Conservation (phyloP, 2,113 vertebrate species). For the Bucco capensis region DNA sequence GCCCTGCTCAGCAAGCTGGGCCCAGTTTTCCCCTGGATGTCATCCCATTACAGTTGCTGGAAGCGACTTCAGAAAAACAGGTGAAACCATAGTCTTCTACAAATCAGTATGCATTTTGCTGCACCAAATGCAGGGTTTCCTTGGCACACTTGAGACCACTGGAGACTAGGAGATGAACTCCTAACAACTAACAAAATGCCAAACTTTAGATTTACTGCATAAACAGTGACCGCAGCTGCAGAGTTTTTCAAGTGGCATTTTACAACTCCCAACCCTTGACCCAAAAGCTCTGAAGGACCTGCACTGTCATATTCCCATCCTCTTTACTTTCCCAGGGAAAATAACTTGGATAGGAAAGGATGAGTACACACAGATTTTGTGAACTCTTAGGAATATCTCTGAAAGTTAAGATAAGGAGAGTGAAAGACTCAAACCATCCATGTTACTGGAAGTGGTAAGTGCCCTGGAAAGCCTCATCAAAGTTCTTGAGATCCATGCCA, state of each 20-base stretch:
- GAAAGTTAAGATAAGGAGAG: neutral
- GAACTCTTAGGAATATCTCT: neutral
- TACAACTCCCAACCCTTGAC: neutral
- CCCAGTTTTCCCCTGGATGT: neutral
- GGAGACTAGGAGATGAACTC: neutral
- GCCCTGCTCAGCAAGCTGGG: neutral
- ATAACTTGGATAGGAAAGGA: neutral
- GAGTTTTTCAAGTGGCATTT: neutral
- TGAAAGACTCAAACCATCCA: fast-evolving
- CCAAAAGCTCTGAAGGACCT: neutral
- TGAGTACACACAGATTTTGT: neutral
- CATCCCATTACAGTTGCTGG: neutral
- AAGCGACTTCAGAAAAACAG: neutral
- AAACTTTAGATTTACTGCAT: neutral
- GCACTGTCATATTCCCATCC: neutral
- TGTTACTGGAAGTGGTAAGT: neutral
- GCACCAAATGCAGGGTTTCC: neutral
- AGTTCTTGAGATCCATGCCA: neutral
- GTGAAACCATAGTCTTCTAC: neutral
- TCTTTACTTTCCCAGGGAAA: neutral
- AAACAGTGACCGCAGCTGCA: neutral
- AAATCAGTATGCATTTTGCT: neutral
- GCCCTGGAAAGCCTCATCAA: neutral
- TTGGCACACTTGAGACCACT: neutral
- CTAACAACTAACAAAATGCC: neutral